A percentile compares a stretch with the other conserved stretches of the same genome.
Evolutionary conservation across 2,888 invertebrate species (phyloP).

Genomic region (Frankliniella intonsa): DNA sequence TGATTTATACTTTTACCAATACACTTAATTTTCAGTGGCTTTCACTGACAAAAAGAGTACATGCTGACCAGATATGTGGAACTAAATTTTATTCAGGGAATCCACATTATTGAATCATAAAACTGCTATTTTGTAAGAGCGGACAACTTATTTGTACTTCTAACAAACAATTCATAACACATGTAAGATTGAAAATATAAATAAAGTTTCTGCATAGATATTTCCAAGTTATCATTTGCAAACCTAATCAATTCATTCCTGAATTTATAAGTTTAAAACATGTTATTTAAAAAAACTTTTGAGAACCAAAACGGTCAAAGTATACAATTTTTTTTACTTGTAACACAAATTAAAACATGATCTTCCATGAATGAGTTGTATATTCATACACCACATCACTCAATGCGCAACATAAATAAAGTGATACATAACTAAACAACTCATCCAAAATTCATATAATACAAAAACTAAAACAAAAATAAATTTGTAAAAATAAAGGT

Average conservation of each 20-base stretch:
- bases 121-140: background rate
- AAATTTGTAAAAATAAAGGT: slow-evolving; percentile 15
- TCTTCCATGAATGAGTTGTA: background rate
- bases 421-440: background rate
- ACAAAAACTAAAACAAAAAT: background rate
- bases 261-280: background rate
- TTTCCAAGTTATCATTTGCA: too few species aligned
- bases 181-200: background rate
- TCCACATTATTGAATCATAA: too few species aligned
- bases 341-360: background rate
- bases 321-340: background rate
- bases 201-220: background rate
- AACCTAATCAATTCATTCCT: too few species aligned
- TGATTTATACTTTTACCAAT: too few species aligned
- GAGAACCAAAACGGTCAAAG: background rate
- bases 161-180: background rate
- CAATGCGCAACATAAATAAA: background rate
- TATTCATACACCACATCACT: background rate
- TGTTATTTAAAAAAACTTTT: background rate
- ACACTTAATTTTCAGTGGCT: too few species aligned
- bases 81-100: too few species aligned
- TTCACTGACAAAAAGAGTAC: too few species aligned
- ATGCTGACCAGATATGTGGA: too few species aligned
- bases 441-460: background rate
- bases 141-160: background rate